Evolutionary conservation across 2,113 vertebrate genomes (phyloP).

Genomic region (Gobio gobio): DNA sequence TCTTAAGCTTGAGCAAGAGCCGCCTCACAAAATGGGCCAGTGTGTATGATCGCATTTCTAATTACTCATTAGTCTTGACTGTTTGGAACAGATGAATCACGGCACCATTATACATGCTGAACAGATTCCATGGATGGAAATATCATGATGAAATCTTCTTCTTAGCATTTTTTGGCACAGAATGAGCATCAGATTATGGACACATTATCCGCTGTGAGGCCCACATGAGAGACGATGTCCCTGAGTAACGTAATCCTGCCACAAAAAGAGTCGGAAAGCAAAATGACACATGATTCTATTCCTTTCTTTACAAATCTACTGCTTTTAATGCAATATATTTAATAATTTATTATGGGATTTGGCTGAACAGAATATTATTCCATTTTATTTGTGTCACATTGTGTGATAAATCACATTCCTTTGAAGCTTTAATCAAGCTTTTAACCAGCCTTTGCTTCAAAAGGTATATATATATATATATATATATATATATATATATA

Average conservation of each 20-base stretch:
- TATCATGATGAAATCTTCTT: conserved; percentile 14
- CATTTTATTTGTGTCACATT: no score
- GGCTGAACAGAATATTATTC: background rate
- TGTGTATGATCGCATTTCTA: conserved; percentile 43
- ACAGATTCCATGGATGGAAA: conserved; percentile 11
- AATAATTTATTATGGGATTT: background rate
- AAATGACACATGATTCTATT: background rate
- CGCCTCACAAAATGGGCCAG: background rate
- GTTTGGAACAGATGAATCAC: conserved; percentile 10
- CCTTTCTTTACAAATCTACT: background rate
- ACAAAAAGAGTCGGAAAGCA: background rate
- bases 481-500: no score
- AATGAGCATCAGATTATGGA: conserved; percentile 1
- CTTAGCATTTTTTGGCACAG: background rate
- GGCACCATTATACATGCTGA: background rate
- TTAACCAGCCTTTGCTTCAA: no score
- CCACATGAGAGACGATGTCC: background rate
- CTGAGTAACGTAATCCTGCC: conserved; percentile 13
- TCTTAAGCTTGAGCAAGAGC: conserved; percentile 26
- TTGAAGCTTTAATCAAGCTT: no score
- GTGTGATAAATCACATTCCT: no score
- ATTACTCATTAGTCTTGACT: conserved; percentile 28
- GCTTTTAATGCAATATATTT: background rate
- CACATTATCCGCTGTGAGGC: background rate
- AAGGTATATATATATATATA: no score